Conservation (phyloP, 2,888 invertebrate species). For the Nomada ferruginata region DNA sequence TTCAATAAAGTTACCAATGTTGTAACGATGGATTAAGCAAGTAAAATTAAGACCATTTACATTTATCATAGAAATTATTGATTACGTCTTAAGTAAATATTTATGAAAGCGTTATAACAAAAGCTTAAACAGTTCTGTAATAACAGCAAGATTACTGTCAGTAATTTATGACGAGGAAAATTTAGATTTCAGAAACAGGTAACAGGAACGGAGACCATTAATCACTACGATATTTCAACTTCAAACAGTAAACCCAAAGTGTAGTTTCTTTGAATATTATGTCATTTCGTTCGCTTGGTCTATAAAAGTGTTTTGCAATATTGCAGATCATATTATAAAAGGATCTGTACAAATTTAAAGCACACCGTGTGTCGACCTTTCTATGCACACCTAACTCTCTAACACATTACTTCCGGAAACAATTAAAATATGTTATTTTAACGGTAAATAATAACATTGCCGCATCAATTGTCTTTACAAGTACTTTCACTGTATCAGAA, state of each 20-base stretch:
- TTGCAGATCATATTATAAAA: no score
- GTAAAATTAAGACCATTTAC: no score
- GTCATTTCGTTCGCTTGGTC: no score
- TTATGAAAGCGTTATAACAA: background rate
- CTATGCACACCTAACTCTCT: no score
- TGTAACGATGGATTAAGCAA: no score
- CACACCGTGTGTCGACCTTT: no score
- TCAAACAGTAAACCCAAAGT: background rate
- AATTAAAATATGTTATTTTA: background rate
- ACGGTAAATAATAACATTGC: no score
- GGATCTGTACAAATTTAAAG: no score
- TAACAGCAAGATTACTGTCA: background rate
- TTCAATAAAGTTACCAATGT: no score
- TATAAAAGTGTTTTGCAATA: no score
- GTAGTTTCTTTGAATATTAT: background rate
- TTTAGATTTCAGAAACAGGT: constrained; percentile 4
- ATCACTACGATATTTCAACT: constrained; percentile 4
- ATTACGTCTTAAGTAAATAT: background rate
- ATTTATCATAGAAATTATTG: background rate
- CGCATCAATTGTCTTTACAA: no score
- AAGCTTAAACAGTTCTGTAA: constrained; percentile 1
- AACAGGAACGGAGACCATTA: constrained; percentile 1
- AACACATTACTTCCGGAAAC: background rate
- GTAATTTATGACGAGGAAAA: background rate
- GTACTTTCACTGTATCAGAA: no score